Percentiles rank a stretch among this genome's conserved stretches.
phyloP scores from a whole-genome alignment of 2,888 invertebrate genomes.

The Hemicrepidius hirtus region DNA sequence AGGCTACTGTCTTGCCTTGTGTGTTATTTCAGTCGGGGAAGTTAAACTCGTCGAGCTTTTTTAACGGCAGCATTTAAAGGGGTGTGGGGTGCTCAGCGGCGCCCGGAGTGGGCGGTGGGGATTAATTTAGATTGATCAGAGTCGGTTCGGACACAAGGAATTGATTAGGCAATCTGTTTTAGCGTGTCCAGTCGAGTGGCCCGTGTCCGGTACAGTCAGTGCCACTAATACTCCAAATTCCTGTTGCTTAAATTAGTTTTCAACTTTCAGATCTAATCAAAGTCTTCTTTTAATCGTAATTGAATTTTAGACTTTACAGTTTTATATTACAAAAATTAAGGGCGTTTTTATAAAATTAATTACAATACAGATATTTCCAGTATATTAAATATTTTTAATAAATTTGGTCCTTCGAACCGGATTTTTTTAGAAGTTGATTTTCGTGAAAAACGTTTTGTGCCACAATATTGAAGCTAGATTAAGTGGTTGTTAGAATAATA shows the following conservation, averaged over 20 bases:
- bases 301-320: not conserved
- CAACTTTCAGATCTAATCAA: slow-evolving; percentile 9
- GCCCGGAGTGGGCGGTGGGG: slow-evolving; percentile 68
- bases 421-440: no score
- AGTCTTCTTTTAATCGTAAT: slow-evolving; percentile 1
- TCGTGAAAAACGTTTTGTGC: no score
- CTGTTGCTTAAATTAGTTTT: slow-evolving; percentile 35
- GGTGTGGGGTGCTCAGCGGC: slow-evolving; percentile 56
- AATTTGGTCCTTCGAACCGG: no score
- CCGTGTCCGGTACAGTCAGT: slow-evolving; percentile 67
- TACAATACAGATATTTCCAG: no score
- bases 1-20: slow-evolving; percentile 33
- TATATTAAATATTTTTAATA: no score
- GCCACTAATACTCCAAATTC: slow-evolving; percentile 42
- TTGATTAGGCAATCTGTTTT: slow-evolving; percentile 74
- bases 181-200: slow-evolving; percentile 73
- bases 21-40: slow-evolving; percentile 46
- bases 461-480: no score
- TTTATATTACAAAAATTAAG: not conserved
- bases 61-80: slow-evolving; percentile 70
- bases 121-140: slow-evolving; percentile 74
- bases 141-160: slow-evolving; percentile 72
- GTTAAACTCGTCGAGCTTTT: slow-evolving; percentile 60
- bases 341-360: no score
- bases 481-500: no score